Percentiles rank a stretch among this genome's conserved stretches.
phyloP scores from a whole-genome alignment of 2,113 vertebrate genomes.

The Notechis scutatus region DNA sequence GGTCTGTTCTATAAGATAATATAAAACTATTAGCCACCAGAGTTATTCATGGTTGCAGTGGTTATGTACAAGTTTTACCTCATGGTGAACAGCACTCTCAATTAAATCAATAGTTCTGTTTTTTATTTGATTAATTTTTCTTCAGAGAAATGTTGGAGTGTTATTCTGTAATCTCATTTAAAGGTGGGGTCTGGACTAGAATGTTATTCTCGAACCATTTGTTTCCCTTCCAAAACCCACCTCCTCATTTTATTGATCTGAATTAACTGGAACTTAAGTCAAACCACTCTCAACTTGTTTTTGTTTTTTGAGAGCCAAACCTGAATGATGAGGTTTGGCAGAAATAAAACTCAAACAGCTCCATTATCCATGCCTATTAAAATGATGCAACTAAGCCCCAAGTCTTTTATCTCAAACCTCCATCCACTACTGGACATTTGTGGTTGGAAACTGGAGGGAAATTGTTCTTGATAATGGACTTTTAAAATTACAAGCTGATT shows the following conservation, averaged over 20 bases:
- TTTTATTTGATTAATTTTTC: background rate
- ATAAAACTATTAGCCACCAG: background rate
- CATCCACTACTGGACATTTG: conserved; percentile 44
- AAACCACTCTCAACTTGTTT: conserved; percentile 44
- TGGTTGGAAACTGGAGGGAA: conserved; percentile 55
- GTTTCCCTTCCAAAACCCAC: background rate
- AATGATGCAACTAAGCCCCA: conserved; percentile 41
- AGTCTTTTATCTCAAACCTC: conserved; percentile 55
- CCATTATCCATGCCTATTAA: conserved; percentile 36
- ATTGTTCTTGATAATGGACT: conserved; percentile 33
- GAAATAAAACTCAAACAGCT: conserved; percentile 48
- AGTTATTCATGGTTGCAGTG: conserved; percentile 17
- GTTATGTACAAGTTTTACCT: background rate
- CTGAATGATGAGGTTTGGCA: conserved; percentile 60
- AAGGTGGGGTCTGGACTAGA: background rate
- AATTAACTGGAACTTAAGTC: conserved; percentile 47
- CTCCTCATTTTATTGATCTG: conserved; percentile 18
- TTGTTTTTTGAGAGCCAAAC: conserved; percentile 55
- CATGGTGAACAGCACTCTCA: background rate
- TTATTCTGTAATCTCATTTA: conserved; percentile 16
- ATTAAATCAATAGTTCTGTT: background rate
- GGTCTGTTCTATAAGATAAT: background rate
- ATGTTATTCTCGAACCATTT: background rate
- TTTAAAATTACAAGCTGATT: conserved; percentile 58
- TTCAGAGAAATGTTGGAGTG: conserved; percentile 21